A percentile compares a stretch with the other conserved stretches of the same genome.
phyloP scores from a whole-genome alignment of 2,797 vertebrate species.

The Melopsittacus undulatus region DNA sequence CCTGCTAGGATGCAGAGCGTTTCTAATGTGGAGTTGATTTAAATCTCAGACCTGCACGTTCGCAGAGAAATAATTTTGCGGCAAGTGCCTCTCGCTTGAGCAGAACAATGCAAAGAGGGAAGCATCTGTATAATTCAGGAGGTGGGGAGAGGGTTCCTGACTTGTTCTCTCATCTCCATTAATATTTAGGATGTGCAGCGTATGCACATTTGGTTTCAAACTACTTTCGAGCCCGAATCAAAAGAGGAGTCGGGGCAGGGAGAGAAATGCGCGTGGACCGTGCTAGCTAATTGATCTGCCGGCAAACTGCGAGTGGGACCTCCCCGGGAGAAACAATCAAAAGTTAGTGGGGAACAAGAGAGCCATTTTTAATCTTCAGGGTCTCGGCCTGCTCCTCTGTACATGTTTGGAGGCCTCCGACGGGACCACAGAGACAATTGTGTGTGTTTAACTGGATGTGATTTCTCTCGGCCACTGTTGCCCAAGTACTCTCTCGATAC shows the following conservation, averaged over 20 bases:
- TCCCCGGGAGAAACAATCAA: background rate
- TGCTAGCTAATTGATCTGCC: background rate
- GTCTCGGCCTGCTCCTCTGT: conserved; percentile 2
- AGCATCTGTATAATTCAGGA: conserved; percentile 16
- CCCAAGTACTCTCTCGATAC: background rate
- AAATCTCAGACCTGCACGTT: background rate
- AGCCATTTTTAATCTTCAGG: background rate
- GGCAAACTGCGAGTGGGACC: background rate
- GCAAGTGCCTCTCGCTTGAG: background rate
- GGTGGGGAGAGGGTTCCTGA: conserved; percentile 14
- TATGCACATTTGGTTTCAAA: background rate
- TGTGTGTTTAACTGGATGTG: background rate
- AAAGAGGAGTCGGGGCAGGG: background rate
- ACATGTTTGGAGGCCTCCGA: background rate
- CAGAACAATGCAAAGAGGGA: conserved; percentile 29
- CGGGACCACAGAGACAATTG: background rate
- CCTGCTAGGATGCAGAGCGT: background rate
- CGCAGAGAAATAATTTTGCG: background rate
- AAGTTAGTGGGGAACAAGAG: background rate
- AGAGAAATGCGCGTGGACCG: background rate
- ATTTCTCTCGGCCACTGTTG: background rate
- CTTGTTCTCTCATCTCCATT: background rate
- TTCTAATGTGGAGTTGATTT: background rate
- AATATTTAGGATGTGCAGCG: background rate
- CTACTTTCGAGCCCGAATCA: background rate